These are phyloP conservation scores for Xylota segnis DNA, from an alignment of 2,888 invertebrate genomes.

Conservation along the genomic window DNA sequence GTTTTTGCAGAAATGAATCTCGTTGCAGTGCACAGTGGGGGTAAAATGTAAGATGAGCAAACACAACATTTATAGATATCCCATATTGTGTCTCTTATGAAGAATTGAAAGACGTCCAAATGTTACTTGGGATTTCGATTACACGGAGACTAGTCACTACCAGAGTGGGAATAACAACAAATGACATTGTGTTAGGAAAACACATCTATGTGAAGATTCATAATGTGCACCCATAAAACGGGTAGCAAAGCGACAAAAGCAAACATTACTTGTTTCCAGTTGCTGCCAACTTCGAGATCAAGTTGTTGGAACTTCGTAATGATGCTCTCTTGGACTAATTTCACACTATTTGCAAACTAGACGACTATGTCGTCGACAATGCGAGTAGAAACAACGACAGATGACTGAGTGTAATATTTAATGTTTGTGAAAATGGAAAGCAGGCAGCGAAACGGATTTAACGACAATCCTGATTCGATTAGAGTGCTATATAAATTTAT, in stretches of 20 bases:
- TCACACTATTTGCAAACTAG: constrained; percentile 64
- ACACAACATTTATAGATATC: constrained; percentile 22
- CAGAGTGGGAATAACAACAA: constrained; percentile 21
- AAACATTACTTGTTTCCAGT: constrained; percentile 42
- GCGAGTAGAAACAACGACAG: constrained; percentile 29
- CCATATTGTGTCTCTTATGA: constrained; percentile 47
- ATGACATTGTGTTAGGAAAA: constrained; percentile 41
- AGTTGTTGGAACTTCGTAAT: constrained; percentile 65
- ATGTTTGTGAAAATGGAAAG: constrained; percentile 18
- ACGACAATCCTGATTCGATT: constrained; percentile 10
- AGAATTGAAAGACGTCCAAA: constrained; percentile 51
- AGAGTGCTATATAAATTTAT: constrained; percentile 15
- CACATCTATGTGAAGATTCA: constrained; percentile 52
- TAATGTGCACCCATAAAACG: constrained; percentile 52
- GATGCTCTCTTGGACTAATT: constrained; percentile 62
- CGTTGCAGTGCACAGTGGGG: neutral
- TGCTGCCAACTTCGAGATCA: constrained; percentile 21
- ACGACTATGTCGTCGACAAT: constrained; percentile 24
- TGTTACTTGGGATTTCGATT: constrained; percentile 23
- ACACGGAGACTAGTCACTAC: neutral
- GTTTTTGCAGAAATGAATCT: constrained; percentile 13
- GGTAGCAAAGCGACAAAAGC: constrained; percentile 39
- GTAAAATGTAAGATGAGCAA: constrained; percentile 4
- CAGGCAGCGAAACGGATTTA: neutral
- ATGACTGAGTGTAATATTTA: constrained; percentile 28